These are phyloP conservation scores for Toxotes jaculatrix DNA, from an alignment of 2,113 vertebrate genomes.

Conservation along the genomic window DNA sequence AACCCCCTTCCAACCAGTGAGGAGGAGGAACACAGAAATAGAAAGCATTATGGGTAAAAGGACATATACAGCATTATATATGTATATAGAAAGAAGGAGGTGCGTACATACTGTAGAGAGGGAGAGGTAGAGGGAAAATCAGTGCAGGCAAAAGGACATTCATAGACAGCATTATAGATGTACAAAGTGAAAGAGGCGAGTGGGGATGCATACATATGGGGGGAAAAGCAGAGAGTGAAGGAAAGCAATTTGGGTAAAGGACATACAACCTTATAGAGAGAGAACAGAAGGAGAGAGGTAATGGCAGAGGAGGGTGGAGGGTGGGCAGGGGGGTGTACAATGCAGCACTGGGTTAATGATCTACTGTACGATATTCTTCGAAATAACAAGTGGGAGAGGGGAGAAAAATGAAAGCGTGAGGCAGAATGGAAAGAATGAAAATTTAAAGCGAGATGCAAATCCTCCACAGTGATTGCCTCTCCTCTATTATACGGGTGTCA, in stretches of 20 bases:
- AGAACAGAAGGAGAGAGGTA: slow-evolving; percentile 47
- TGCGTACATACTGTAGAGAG: slow-evolving; percentile 9
- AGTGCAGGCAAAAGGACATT: slow-evolving; percentile 61
- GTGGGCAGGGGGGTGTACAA: slow-evolving; percentile 10
- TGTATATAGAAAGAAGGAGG: slow-evolving; percentile 63
- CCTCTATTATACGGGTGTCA: slow-evolving; percentile 50
- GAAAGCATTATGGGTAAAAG: slow-evolving; percentile 80
- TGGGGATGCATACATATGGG: slow-evolving; percentile 66
- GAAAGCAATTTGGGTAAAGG: slow-evolving; percentile 72
- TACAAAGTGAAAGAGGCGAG: slow-evolving; percentile 59
- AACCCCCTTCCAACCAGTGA: slow-evolving; percentile 82
- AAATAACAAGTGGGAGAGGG: slow-evolving; percentile 54
- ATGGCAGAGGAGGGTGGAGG: slow-evolving; percentile 28
- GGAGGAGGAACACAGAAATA: slow-evolving; percentile 82
- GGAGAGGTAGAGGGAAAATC: slow-evolving; percentile 24
- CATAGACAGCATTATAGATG: slow-evolving; percentile 66
- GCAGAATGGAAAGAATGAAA: slow-evolving; percentile 39
- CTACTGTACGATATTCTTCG: slow-evolving; percentile 56
- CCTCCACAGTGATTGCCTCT: slow-evolving; percentile 37
- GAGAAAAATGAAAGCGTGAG: slow-evolving; percentile 27
- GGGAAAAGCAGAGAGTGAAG: slow-evolving; percentile 40
- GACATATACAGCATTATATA: slow-evolving; percentile 73
- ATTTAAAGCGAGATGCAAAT: slow-evolving; percentile 40
- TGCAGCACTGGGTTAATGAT: slow-evolving; percentile 70
- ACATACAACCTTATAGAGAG: slow-evolving; percentile 54